Conservation (phyloP, 2,113 vertebrate species). For the Scalopus aquaticus region DNA sequence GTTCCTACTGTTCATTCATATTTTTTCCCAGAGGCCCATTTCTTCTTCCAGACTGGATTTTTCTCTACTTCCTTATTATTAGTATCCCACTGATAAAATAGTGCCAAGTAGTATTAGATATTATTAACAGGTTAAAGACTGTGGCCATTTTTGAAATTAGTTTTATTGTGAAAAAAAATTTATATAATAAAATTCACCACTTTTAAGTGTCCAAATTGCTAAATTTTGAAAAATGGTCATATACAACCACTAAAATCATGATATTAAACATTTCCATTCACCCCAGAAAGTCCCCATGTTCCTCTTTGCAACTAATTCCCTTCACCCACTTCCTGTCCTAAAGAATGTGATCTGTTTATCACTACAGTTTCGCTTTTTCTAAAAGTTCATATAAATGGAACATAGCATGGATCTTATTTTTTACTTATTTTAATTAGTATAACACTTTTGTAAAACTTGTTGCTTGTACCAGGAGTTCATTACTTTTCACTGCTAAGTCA, state of each 20-base stretch:
- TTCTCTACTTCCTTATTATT: background rate
- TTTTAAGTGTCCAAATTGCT: background rate
- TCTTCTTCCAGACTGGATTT: slow-evolving; percentile 10
- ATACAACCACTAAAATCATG: background rate
- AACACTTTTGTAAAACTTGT: background rate
- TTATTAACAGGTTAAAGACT: background rate
- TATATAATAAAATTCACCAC: background rate
- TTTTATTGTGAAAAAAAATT: background rate
- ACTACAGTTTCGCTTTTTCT: background rate
- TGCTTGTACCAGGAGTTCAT: background rate
- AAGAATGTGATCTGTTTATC: background rate
- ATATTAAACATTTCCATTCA: background rate
- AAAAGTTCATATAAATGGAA: background rate
- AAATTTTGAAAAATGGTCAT: background rate
- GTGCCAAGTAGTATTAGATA: background rate
- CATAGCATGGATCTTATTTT: background rate
- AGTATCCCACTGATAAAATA: background rate
- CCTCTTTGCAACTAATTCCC: background rate
- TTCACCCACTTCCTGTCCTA: background rate
- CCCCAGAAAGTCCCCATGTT: background rate
- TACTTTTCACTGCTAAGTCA: background rate
- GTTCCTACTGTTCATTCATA: background rate
- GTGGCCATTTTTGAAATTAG: background rate
- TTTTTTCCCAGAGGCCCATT: slow-evolving; percentile 9
- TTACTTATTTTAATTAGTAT: background rate